These are phyloP conservation scores for Stichopus chloronotus DNA, from an alignment of 35 echinoderm and acorn worm species.

Conservation along the genomic window DNA sequence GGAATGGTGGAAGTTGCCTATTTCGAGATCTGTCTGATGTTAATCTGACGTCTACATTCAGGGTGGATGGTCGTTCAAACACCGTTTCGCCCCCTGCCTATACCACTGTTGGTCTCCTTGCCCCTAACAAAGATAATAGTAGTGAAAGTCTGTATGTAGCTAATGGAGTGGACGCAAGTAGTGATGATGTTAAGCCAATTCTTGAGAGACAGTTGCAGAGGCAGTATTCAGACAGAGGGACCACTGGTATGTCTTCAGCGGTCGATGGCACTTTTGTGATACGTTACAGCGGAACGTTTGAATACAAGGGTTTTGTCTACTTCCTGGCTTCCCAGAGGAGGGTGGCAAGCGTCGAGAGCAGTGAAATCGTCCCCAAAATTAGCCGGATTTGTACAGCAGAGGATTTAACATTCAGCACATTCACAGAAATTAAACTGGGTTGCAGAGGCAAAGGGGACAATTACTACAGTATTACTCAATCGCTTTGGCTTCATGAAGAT, in stretches of 20 bases:
- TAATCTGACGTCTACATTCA: neutral
- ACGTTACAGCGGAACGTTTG: neutral
- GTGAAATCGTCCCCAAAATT: neutral
- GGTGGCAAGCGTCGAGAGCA: neutral
- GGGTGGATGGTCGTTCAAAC: neutral
- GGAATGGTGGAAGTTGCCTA: neutral
- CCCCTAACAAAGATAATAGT: too few species aligned
- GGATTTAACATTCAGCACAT: neutral
- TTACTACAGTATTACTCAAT: neutral
- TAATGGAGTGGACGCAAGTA: neutral
- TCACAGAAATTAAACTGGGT: conserved; percentile 6
- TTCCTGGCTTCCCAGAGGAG: conserved; percentile 15
- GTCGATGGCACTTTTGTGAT: neutral
- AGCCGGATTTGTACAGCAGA: neutral
- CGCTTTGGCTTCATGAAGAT: neutral
- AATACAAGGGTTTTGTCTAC: conserved; percentile 17
- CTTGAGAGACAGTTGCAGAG: neutral
- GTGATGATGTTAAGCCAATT: neutral
- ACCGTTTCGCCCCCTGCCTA: conserved; percentile 7
- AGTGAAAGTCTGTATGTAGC: conserved; percentile 27
- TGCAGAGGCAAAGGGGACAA: neutral
- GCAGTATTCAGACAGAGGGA: neutral
- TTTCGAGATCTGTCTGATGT: neutral
- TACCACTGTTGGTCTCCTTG: neutral
- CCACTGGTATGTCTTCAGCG: neutral